These are phyloP conservation scores for Microtus ochrogaster DNA, from an alignment of 2,113 vertebrate genomes.

Conservation along the genomic window DNA sequence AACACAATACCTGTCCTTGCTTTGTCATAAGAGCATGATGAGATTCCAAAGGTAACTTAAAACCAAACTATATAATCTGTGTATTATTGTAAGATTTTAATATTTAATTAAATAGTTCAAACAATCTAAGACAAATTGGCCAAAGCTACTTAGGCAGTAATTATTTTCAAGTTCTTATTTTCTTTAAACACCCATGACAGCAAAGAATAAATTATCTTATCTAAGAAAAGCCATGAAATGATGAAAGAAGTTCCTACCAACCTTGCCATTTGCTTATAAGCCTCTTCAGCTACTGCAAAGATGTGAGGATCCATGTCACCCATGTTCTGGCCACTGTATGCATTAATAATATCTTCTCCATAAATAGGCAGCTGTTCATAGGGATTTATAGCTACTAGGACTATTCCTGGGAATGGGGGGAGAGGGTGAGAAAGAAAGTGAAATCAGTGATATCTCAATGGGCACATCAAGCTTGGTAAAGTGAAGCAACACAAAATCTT, in stretches of 20 bases:
- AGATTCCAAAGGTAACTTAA: not conserved
- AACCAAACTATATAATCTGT: not conserved
- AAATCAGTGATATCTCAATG: not conserved
- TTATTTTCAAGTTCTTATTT: not conserved
- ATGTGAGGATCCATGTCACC: slow-evolving; percentile 99
- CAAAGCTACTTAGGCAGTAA: slow-evolving; percentile 4
- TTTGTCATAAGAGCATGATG: not conserved
- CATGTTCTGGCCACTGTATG: slow-evolving; percentile 99
- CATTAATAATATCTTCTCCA: slow-evolving; percentile 98
- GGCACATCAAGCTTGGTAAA: slow-evolving; percentile 11
- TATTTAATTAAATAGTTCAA: slow-evolving; percentile 36
- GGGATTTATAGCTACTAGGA: slow-evolving; percentile 98
- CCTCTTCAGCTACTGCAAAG: slow-evolving; percentile 98
- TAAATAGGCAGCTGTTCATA: slow-evolving; percentile 98
- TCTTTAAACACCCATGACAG: slow-evolving; percentile 35
- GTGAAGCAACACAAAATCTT: not conserved
- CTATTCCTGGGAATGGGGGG: slow-evolving; percentile 90
- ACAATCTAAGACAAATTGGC: not conserved
- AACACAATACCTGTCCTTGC: slow-evolving; percentile 11
- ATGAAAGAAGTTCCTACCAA: slow-evolving; percentile 81
- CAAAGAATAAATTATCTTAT: slow-evolving; percentile 25
- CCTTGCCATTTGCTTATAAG: slow-evolving; percentile 99
- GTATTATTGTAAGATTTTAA: slow-evolving; percentile 44
- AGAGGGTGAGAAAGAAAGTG: slow-evolving; percentile 21
- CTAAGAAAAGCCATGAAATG: slow-evolving; percentile 45